Base-by-base conservation (phyloP, 2,888 invertebrate genomes). In the Phania funesta region DNA sequence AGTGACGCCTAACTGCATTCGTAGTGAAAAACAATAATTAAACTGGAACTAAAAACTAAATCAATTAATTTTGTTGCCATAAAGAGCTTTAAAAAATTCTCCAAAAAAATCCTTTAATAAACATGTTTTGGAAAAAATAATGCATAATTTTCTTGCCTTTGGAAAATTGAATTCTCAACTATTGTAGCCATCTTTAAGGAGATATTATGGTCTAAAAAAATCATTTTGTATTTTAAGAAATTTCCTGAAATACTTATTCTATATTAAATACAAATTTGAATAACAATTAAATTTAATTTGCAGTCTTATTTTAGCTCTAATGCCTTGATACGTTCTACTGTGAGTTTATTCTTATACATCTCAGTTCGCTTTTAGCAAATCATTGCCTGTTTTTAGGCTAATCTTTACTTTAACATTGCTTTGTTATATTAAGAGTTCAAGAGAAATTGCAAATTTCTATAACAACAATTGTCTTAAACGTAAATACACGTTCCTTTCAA, bases 231-330 rank as follows among this genome's bases (percentile, higher is more conserved):
- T 2, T 24, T 64, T 18, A 8, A 35, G 32, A 9, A 48, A 52
- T 26, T 46, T 35, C 1, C 3, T 2, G 1, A 7, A 60, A 62
- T 54, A 18, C 13, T 24, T 16, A 38, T 38, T 9, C 38, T 20
- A 26, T 5, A 44, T 32, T 9, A 52, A 52, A 62, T 8, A 29
- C 29, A 46, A 62, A 62, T 70, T 77, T 62, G 20, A 46, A 70
- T 70, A 46, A 70, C 62, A 70, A 54, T 77, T 46, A 38, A 70
- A 70, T 48, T 62, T 62, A 62, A 70, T 54, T 70, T 38, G 20
- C 5, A 46, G 48, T 67, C 9, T 41, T 13, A 7, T 29, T 75
- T 24, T 41, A 22, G 52, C 52, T 38, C 46, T 4, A 26, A 62
- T 60, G 20, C 8, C 18, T 50, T 41, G 16, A 44, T 50, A 11